phyloP scores from a whole-genome alignment of 2,888 invertebrate species.

The Norana najaformis region DNA sequence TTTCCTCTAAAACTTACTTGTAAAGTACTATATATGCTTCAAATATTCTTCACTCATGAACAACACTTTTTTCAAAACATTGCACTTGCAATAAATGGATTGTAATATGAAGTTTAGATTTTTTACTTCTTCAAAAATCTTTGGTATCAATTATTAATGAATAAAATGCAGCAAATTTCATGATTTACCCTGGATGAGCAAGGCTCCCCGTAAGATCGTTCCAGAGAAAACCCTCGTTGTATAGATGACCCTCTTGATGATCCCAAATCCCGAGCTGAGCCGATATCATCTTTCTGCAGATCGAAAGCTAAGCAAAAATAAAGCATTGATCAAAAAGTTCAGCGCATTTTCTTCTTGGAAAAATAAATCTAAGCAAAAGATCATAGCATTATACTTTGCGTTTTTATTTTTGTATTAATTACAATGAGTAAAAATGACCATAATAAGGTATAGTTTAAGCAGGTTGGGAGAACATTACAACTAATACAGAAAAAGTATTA shows the following conservation, averaged over 20 bases:
- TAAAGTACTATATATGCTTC: too few relatives aligned
- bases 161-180: background rate
- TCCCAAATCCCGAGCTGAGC: slow-evolving; percentile 30
- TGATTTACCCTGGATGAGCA: slow-evolving; percentile 31
- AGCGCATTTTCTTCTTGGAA: background rate
- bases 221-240: slow-evolving; percentile 32
- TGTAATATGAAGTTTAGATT: too few relatives aligned
- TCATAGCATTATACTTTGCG: too few relatives aligned
- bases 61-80: background rate
- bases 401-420: too few relatives aligned
- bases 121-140: too few relatives aligned
- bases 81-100: background rate
- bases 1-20: too few relatives aligned
- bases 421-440: too few relatives aligned
- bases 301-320: slow-evolving; percentile 19
- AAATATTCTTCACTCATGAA: background rate
- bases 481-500: too few relatives aligned
- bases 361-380: background rate
- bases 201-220: slow-evolving; percentile 35
- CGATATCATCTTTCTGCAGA: slow-evolving; percentile 26
- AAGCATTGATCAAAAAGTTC: background rate
- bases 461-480: too few relatives aligned
- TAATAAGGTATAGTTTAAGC: too few relatives aligned
- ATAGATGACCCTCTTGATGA: slow-evolving; percentile 37
- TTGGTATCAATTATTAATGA: background rate